Conservation (phyloP, 2,888 invertebrate species). For the Achlya flavicornis region DNA sequence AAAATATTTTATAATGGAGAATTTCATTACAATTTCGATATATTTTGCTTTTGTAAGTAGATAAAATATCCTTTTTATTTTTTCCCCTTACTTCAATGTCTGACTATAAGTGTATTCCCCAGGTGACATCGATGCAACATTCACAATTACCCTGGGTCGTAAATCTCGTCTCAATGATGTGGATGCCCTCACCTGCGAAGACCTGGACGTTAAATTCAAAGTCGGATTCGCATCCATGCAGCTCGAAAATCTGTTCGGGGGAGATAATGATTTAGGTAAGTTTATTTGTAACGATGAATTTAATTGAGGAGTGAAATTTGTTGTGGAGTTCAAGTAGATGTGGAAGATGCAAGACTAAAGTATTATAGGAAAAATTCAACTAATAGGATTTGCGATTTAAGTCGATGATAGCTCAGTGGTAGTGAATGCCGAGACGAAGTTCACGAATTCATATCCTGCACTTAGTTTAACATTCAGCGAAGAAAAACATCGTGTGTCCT, state of each 20-base stretch:
- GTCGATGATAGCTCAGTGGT: no score
- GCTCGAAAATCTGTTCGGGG: constrained; percentile 89
- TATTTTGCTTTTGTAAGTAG: no score
- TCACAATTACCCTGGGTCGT: constrained; percentile 85
- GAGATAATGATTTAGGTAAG: constrained; percentile 86
- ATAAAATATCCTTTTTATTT: no score
- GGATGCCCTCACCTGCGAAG: constrained; percentile 85
- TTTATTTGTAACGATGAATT: constrained; percentile 1
- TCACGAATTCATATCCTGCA: no score
- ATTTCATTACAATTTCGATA: no score
- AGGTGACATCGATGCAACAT: constrained; percentile 87
- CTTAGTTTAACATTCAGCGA: no score
- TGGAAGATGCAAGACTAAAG: neutral
- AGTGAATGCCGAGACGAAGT: no score
- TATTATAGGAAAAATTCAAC: no score
- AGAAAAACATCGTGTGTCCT: no score
- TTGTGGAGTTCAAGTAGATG: neutral
- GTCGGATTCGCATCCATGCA: constrained; percentile 86
- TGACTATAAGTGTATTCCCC: constrained; percentile 26
- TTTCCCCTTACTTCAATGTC: no score
- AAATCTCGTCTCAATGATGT: constrained; percentile 70
- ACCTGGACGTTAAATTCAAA: constrained; percentile 86
- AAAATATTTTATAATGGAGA: no score
- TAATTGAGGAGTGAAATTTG: neutral
- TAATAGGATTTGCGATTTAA: no score